phyloP scores from a whole-genome alignment of 2,888 invertebrate species.

The Frankliniella fusca region DNA sequence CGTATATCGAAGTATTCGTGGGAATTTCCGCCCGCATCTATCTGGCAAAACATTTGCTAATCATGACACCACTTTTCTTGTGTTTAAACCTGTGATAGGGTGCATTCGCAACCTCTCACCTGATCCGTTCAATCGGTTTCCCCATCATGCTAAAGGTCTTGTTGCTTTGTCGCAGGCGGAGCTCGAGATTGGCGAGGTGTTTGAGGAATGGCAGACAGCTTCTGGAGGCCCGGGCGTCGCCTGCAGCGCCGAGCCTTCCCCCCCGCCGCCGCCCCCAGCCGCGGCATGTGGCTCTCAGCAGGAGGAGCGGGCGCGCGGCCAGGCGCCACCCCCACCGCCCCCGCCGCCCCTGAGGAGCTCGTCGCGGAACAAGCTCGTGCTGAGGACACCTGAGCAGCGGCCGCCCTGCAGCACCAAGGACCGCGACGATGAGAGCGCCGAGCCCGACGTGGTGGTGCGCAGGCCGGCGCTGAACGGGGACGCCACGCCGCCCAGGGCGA shows the following conservation, averaged over 20 bases:
- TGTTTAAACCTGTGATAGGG: too few relatives aligned
- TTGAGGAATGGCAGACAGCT: constrained; percentile 42
- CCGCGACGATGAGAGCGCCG: constrained; percentile 31
- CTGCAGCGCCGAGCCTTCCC: too few relatives aligned
- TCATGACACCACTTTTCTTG: too few relatives aligned
- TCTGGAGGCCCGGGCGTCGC: neutral
- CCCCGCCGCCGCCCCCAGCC: neutral
- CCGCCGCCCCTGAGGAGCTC: constrained; percentile 9
- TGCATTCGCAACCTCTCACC: too few relatives aligned
- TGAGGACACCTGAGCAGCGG: neutral
- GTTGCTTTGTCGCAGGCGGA: constrained; percentile 43
- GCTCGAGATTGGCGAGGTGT: constrained; percentile 46
- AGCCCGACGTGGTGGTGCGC: constrained; percentile 7
- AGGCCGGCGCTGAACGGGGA: neutral
- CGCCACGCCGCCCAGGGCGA: neutral
- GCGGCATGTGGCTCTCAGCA: too few relatives aligned
- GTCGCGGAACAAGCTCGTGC: constrained; percentile 10
- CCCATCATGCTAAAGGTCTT: too few relatives aligned
- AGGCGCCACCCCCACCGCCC: constrained; percentile 33
- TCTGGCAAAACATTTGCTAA: too few relatives aligned
- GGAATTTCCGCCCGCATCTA: too few relatives aligned
- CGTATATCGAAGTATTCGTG: too few relatives aligned
- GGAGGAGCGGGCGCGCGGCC: too few relatives aligned
- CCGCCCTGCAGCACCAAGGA: neutral
- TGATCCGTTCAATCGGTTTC: too few relatives aligned